Percentiles rank a stretch among this genome's conserved stretches.
Conservation (phyloP, 2,888 invertebrate species). For the Drosophila mettleri region DNA sequence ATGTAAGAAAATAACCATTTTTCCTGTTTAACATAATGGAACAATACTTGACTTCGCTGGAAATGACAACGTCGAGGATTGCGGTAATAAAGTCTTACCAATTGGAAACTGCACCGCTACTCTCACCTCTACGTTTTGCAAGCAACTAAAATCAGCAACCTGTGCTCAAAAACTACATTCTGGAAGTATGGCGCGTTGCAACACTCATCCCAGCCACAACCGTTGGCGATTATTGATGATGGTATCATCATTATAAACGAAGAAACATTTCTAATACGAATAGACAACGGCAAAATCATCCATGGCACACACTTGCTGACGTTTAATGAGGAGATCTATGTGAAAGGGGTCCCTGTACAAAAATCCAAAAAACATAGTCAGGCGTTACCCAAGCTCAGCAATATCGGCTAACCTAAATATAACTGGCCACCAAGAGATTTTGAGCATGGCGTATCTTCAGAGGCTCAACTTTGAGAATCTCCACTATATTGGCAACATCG, state of each 20-base stretch:
- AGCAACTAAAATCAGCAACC: neutral
- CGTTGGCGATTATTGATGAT: neutral
- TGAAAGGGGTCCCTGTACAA: neutral
- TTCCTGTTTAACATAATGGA: conserved; percentile 1
- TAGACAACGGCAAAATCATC: neutral
- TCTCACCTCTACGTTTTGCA: conserved; percentile 1
- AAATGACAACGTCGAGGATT: neutral
- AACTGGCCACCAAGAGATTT: neutral
- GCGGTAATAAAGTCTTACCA: conserved; percentile 1
- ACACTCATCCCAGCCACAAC: neutral
- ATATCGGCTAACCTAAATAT: neutral
- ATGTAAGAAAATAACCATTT: conserved; percentile 4
- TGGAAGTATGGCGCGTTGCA: neutral
- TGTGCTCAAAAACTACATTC: conserved; percentile 3
- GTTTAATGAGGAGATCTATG: neutral
- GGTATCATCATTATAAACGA: neutral
- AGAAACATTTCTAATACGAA: neutral
- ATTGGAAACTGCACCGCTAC: neutral
- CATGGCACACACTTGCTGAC: neutral
- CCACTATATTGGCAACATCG: too few relatives aligned
- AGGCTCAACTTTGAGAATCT: neutral
- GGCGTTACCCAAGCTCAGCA: neutral
- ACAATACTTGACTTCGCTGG: neutral
- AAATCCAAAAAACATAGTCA: neutral
- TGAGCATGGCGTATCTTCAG: neutral